Conservation (phyloP, 1,140 invertebrate species). For the Drosophila ironensis region DNA sequence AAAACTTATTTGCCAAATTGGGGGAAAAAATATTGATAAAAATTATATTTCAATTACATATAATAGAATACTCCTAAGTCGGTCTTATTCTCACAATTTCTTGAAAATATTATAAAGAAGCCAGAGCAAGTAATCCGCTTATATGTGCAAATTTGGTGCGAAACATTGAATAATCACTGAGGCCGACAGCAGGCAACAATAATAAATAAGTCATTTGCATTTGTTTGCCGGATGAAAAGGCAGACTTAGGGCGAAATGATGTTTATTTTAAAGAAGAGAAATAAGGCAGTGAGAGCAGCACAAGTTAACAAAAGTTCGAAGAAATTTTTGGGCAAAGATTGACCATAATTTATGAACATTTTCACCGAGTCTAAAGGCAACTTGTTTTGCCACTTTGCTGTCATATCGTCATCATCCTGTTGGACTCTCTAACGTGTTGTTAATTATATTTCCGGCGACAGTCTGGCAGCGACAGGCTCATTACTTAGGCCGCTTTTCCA, state of each 20-base stretch:
- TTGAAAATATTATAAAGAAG: neutral
- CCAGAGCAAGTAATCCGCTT: constrained; percentile 29
- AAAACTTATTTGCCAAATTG: too few relatives aligned
- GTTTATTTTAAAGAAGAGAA: constrained; percentile 1
- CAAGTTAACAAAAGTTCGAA: too few relatives aligned
- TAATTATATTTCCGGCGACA: constrained; percentile 53
- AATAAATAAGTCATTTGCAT: constrained; percentile 40
- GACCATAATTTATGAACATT: neutral
- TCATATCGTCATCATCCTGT: constrained; percentile 1
- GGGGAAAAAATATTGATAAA: too few relatives aligned
- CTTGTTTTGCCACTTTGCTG: too few relatives aligned
- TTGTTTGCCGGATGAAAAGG: neutral
- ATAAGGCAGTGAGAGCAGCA: neutral
- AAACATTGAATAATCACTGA: constrained; percentile 36
- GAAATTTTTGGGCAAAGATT: too few relatives aligned
- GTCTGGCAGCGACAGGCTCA: constrained; percentile 44
- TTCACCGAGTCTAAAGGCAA: too few relatives aligned
- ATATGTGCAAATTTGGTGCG: constrained; percentile 25
- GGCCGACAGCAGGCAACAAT: constrained; percentile 26
- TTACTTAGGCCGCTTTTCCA: constrained; percentile 36
- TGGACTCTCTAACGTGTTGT: constrained; percentile 45
- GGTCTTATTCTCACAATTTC: neutral
- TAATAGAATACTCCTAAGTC: too few relatives aligned
- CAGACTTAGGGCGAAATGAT: neutral
- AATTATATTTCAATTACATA: too few relatives aligned